phyloP scores from a whole-genome alignment of 2,797 vertebrate genomes.

The Dicrostonyx torquatus region DNA sequence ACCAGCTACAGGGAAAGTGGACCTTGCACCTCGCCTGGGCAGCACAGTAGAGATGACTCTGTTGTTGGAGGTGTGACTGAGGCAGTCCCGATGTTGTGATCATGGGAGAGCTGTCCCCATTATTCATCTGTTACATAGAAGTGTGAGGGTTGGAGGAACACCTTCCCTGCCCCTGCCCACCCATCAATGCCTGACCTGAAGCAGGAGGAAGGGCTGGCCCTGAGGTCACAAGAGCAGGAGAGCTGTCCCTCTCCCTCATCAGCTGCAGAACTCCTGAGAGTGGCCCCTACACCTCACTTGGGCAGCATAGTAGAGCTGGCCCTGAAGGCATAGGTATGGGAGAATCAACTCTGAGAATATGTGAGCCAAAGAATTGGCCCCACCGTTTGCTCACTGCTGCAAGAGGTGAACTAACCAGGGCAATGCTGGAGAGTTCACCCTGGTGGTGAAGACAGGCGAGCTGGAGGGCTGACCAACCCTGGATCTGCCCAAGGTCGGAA shows the following conservation, averaged over 20 bases:
- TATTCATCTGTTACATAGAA: background rate
- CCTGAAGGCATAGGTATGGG: background rate
- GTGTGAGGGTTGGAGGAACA: rapidly evolving
- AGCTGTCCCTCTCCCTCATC: background rate
- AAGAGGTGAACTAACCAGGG: background rate
- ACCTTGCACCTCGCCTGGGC: background rate
- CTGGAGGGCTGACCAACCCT: background rate
- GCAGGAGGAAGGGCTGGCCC: background rate
- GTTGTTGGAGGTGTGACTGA: background rate
- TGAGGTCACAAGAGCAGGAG: background rate
- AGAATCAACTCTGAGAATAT: background rate
- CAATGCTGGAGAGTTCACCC: background rate
- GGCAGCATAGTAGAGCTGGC: background rate
- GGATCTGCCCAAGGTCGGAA: background rate
- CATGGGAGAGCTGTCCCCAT: background rate
- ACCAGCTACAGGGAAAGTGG: background rate
- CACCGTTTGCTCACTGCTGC: background rate
- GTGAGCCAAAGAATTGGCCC: background rate
- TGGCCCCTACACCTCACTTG: background rate
- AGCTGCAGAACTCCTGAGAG: background rate
- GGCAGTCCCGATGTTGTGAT: background rate
- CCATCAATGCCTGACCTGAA: background rate
- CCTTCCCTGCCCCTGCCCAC: background rate
- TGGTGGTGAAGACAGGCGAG: background rate
- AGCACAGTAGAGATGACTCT: background rate